These are phyloP conservation scores for Crocallis elinguaria DNA, from an alignment of 2,888 invertebrate species.

Conservation along the genomic window DNA sequence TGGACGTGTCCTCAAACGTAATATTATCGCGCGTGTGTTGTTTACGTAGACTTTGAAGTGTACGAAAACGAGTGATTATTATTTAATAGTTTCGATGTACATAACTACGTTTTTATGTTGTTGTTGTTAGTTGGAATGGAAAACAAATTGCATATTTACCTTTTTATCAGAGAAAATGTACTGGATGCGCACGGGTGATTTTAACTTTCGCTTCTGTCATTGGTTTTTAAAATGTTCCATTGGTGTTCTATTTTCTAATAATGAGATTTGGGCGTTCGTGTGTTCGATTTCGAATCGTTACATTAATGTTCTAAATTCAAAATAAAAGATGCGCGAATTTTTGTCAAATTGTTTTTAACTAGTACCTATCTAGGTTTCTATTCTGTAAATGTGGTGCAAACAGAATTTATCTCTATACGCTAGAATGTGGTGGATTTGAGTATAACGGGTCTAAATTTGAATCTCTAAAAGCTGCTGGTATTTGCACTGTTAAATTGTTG, in stretches of 20 bases:
- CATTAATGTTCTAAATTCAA: slow-evolving; percentile 12
- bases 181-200: slow-evolving; percentile 73
- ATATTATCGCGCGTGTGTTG: slow-evolving; percentile 54
- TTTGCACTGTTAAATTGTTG: background rate
- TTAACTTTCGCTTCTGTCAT: slow-evolving; percentile 67
- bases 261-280: background rate
- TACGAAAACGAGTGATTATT: slow-evolving; percentile 24
- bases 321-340: background rate
- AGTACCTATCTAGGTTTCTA: background rate
- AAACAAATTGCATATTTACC: slow-evolving; percentile 32
- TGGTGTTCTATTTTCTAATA: slow-evolving; percentile 9
- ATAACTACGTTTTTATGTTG: background rate
- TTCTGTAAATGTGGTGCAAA: too few species aligned
- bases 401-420: too few species aligned
- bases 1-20: slow-evolving; percentile 56
- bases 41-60: slow-evolving; percentile 41
- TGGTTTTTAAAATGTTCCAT: slow-evolving; percentile 34
- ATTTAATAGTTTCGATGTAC: slow-evolving; percentile 10
- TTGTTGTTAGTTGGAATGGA: slow-evolving; percentile 18
- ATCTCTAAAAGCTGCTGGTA: too few species aligned
- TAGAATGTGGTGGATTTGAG: too few species aligned
- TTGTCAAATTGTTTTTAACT: background rate
- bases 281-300: background rate
- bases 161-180: slow-evolving; percentile 45
- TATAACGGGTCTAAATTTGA: too few species aligned